phyloP scores from a whole-genome alignment of 2,113 vertebrate genomes.

The Scomber colias region DNA sequence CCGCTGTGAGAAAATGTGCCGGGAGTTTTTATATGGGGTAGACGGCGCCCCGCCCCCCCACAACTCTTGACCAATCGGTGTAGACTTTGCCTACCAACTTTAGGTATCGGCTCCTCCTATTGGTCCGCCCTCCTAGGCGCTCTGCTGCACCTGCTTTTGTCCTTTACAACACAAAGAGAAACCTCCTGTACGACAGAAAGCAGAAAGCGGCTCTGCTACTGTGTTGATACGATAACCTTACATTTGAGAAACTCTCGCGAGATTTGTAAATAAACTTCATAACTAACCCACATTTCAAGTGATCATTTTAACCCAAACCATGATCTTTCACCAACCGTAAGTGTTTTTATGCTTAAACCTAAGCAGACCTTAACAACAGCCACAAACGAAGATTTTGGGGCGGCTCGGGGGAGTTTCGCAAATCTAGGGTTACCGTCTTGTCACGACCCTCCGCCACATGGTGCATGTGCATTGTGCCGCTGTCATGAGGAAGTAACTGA shows the following conservation, averaged over 20 bases:
- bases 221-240: too few relatives aligned
- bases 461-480: constrained; percentile 4
- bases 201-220: not conserved
- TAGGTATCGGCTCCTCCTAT: constrained; percentile 41
- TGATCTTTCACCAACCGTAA: too few relatives aligned
- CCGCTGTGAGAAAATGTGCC: constrained; percentile 4
- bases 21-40: constrained; percentile 56
- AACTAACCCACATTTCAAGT: too few relatives aligned
- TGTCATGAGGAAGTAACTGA: constrained; percentile 32
- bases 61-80: constrained; percentile 56
- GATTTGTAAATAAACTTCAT: too few relatives aligned
- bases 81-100: not conserved
- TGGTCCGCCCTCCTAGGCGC: constrained; percentile 33
- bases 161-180: constrained; percentile 79
- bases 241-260: too few relatives aligned
- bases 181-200: constrained; percentile 20
- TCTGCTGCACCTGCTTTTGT: constrained; percentile 85
- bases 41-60: constrained; percentile 14
- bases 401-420: too few relatives aligned
- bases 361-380: too few relatives aligned
- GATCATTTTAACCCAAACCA: too few relatives aligned
- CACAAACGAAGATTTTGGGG: too few relatives aligned
- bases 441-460: constrained; percentile 34
- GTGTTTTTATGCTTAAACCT: too few relatives aligned
- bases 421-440: too few relatives aligned